Conservation (phyloP, 2,797 vertebrate species). For the Microhierax caerulescens region DNA sequence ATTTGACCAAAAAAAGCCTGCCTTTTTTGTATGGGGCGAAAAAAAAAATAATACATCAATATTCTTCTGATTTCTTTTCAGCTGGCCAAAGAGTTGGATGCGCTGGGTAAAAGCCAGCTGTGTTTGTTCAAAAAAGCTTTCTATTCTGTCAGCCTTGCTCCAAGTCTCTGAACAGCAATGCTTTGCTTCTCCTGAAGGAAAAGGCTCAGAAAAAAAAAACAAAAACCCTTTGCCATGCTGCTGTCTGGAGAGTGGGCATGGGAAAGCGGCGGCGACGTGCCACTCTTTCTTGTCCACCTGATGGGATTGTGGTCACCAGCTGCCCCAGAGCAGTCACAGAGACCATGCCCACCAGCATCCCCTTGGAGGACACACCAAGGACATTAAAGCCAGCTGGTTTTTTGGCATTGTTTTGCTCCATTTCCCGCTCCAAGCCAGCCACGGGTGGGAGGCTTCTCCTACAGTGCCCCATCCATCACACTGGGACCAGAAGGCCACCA, state of each 20-base stretch:
- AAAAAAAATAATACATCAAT: background rate
- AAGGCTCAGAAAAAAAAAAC: rapidly evolving
- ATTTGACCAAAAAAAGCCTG: background rate
- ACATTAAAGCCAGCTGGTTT: background rate
- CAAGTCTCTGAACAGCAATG: background rate
- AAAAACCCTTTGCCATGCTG: rapidly evolving
- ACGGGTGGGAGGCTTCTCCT: background rate
- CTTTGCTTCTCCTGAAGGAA: background rate
- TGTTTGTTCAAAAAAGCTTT: conserved; percentile 32
- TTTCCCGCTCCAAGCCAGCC: background rate
- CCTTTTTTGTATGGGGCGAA: background rate
- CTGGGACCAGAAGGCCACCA: background rate
- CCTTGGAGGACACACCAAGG: background rate
- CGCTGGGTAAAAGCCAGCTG: conserved; percentile 43
- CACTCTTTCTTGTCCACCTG: background rate
- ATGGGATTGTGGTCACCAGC: background rate
- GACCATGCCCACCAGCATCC: background rate
- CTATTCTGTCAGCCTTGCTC: background rate
- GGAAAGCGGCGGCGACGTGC: background rate
- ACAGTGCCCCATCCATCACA: too few species aligned
- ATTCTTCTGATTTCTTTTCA: conserved; percentile 58
- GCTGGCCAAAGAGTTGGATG: conserved; percentile 26
- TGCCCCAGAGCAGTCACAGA: background rate
- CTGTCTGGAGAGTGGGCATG: rapidly evolving
- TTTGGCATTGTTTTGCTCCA: rapidly evolving